Evolutionary conservation across 2,113 vertebrate genomes (phyloP).

Genomic region (Sceloporus undulatus): DNA sequence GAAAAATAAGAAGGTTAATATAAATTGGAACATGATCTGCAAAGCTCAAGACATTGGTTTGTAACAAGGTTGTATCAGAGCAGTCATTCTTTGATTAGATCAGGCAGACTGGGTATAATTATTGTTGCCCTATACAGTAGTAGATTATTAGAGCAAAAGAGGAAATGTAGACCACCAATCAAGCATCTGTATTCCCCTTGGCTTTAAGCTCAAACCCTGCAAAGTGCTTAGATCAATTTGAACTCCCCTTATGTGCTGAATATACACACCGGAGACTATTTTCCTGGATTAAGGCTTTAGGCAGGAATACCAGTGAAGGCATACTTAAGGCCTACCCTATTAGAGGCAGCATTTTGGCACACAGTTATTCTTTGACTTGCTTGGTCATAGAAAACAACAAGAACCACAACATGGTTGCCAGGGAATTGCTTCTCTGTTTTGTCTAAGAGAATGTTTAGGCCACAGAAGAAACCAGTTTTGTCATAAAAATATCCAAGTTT

Average conservation of each 20-base stretch:
- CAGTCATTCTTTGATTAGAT: rapidly evolving
- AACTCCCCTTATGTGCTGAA: rapidly evolving
- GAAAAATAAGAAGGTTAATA: conserved; percentile 44
- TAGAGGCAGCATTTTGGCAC: rapidly evolving
- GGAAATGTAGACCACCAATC: rapidly evolving
- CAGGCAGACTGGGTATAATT: background rate
- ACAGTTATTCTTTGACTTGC: background rate
- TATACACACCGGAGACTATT: rapidly evolving
- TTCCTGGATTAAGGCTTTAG: background rate
- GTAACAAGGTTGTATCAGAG: background rate
- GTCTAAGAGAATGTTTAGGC: background rate
- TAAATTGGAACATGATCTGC: conserved; percentile 8
- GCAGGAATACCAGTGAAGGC: conserved; percentile 18
- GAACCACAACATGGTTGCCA: background rate
- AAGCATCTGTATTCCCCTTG: rapidly evolving
- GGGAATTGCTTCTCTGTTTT: background rate
- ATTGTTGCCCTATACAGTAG: conserved; percentile 12
- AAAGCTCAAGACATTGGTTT: conserved; percentile 26
- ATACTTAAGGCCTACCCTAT: background rate
- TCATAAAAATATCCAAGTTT: background rate
- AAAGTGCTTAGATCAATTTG: background rate
- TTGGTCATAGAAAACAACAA: background rate
- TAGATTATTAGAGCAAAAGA: rapidly evolving
- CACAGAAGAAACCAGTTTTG: conserved; percentile 25
- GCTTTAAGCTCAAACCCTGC: background rate